Conservation (phyloP, 2,113 vertebrate genomes). For the Mormyrus lacerda region DNA sequence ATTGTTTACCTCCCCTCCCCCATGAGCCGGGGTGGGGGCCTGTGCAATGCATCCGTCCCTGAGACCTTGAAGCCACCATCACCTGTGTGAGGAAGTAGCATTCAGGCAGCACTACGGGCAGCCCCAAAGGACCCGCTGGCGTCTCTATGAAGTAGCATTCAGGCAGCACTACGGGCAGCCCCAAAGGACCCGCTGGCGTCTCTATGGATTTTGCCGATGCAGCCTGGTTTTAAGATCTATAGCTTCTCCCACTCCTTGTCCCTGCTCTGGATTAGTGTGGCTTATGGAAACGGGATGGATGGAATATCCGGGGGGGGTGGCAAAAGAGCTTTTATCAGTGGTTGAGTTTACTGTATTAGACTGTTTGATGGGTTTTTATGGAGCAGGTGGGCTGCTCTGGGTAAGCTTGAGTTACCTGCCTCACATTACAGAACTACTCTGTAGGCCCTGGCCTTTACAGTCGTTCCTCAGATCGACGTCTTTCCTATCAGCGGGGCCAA, state of each 20-base stretch:
- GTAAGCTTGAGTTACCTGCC: background rate
- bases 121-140: background rate
- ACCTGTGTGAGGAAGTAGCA: background rate
- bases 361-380: background rate
- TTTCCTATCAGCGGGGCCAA: slow-evolving; percentile 26
- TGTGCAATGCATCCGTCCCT: background rate
- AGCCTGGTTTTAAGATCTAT: background rate
- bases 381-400: background rate
- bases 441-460: background rate
- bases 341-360: background rate
- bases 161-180: background rate
- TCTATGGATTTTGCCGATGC: background rate
- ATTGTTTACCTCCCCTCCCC: background rate
- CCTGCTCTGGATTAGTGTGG: background rate
- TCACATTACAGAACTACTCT: slow-evolving; percentile 3
- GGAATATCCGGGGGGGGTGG: background rate
- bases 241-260: background rate
- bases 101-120: background rate
- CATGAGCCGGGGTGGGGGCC: background rate
- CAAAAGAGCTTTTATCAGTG: background rate
- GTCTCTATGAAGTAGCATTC: background rate
- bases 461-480: slow-evolving; percentile 2
- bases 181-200: background rate
- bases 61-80: background rate
- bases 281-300: background rate